Conservation (phyloP, 2,797 vertebrate species). For the Lutjanus campechanus region DNA sequence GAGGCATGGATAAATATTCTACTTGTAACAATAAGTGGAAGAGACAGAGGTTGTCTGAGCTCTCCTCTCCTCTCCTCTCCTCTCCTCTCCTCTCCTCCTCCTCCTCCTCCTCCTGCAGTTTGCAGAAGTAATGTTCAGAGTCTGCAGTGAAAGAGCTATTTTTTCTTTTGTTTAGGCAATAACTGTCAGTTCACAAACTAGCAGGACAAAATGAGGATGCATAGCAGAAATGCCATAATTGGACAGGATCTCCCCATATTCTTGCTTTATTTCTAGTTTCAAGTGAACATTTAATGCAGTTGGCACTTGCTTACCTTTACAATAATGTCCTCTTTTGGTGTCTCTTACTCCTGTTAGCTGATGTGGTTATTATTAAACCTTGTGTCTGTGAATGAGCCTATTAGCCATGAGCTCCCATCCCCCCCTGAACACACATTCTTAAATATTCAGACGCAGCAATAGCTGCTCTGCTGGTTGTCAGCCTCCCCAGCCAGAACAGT, state of each 20-base stretch:
- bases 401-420: constrained; percentile 18
- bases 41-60: constrained; percentile 77
- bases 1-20: constrained; percentile 80
- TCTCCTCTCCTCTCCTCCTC: constrained; percentile 18
- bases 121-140: constrained; percentile 24
- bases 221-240: constrained; percentile 19
- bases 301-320: constrained; percentile 1
- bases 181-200: constrained; percentile 42
- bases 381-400: constrained; percentile 28
- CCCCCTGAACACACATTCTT: background rate
- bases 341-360: background rate
- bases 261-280: background rate
- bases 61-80: constrained; percentile 23
- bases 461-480: constrained; percentile 34
- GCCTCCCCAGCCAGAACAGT: constrained; percentile 22
- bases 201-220: constrained; percentile 23
- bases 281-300: constrained; percentile 20
- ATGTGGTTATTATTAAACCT: constrained; percentile 37
- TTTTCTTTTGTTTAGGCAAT: constrained; percentile 44
- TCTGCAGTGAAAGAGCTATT: constrained; percentile 25
- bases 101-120: background rate
- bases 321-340: background rate
- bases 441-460: constrained; percentile 40
- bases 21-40: constrained; percentile 77
- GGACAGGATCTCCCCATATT: background rate